Evolutionary conservation across 1,140 invertebrate genomes (phyloP).

Genomic region (Pogonomyrmex barbatus): DNA sequence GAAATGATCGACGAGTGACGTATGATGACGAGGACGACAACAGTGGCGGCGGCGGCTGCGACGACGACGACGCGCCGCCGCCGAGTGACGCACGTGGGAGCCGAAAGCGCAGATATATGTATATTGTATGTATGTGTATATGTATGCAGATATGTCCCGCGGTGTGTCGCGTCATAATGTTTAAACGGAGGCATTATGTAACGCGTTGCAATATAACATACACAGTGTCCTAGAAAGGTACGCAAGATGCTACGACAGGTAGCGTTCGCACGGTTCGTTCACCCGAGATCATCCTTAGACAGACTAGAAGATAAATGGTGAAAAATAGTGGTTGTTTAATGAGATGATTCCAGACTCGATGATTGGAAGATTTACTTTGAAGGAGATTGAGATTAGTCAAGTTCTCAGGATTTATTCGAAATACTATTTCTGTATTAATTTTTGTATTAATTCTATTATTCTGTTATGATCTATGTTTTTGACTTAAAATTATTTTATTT

Average conservation of each 20-base stretch:
- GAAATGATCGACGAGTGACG: constrained; percentile 69
- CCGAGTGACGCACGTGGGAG: constrained; percentile 47
- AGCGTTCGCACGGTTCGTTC: background rate
- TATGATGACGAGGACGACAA: constrained; percentile 19
- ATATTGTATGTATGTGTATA: too few species aligned
- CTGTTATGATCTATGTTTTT: too few species aligned
- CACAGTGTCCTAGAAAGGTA: constrained; percentile 48
- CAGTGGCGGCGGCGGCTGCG: background rate
- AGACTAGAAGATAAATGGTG: background rate
- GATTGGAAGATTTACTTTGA: background rate
- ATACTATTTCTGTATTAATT: background rate
- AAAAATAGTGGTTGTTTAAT: background rate
- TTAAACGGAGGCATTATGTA: constrained; percentile 37
- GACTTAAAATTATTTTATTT: too few species aligned
- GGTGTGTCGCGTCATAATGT: constrained; percentile 11
- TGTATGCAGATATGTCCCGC: constrained; percentile 1
- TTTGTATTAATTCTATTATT: background rate
- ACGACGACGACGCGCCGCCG: constrained; percentile 13
- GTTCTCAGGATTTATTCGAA: background rate
- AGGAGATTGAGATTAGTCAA: background rate
- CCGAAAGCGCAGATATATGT: constrained; percentile 24
- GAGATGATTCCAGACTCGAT: background rate
- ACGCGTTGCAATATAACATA: constrained; percentile 11
- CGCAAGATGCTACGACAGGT: background rate
- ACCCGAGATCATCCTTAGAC: background rate